Evolutionary conservation across 2,113 vertebrate genomes (phyloP).

Genomic region (Carollia perspicillata): DNA sequence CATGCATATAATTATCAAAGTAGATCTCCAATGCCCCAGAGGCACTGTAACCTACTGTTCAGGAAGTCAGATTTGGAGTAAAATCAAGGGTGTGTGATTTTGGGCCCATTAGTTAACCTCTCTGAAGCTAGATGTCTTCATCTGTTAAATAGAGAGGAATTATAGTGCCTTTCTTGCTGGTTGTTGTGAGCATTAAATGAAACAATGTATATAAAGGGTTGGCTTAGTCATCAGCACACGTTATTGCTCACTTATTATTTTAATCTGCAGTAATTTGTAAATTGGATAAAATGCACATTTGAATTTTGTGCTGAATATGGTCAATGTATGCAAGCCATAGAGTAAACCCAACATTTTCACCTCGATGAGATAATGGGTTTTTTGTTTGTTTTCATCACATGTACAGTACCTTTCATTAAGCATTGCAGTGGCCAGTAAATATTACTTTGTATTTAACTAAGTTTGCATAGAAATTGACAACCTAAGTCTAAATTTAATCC

Average conservation of each 20-base stretch:
- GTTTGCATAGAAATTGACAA: not conserved
- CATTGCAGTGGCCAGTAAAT: not conserved
- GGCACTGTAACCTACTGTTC: not conserved
- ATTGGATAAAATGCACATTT: not conserved
- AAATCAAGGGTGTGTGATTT: not conserved
- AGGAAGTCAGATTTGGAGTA: not conserved
- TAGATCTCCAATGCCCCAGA: not conserved
- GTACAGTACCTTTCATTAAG: not conserved
- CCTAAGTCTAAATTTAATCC: not conserved
- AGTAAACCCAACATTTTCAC: not conserved
- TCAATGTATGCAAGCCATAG: not conserved
- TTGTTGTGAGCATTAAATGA: not conserved
- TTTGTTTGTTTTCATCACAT: not conserved
- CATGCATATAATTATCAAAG: constrained; percentile 31
- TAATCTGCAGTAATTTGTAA: not conserved
- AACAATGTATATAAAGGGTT: not conserved
- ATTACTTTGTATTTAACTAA: not conserved
- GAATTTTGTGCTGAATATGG: not conserved
- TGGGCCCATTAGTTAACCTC: not conserved
- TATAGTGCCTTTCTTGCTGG: not conserved
- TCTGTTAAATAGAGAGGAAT: not conserved
- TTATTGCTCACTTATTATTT: not conserved
- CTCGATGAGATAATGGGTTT: not conserved
- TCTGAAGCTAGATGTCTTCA: not conserved
- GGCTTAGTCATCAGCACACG: not conserved